Evolutionary conservation across 2,888 invertebrate species (phyloP).

Genomic region (Fragum whitleyi): DNA sequence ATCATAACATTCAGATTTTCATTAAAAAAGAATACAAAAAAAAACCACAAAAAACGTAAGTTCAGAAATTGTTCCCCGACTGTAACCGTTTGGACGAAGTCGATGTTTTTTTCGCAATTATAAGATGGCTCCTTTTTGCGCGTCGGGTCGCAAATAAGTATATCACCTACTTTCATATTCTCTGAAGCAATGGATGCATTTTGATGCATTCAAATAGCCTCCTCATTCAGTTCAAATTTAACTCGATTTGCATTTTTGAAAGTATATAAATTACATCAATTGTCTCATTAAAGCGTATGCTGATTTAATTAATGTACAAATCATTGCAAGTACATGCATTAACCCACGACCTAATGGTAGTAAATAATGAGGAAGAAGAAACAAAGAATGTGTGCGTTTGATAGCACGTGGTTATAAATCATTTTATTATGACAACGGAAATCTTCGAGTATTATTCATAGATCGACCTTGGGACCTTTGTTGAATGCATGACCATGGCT

Average conservation of each 20-base stretch:
- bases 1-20: no score
- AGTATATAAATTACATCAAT: conserved; percentile 17
- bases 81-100: no score
- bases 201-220: not conserved
- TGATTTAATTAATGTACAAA: conserved; percentile 27
- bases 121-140: no score
- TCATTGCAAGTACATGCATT: conserved; percentile 10
- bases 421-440: not conserved
- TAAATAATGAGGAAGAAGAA: conserved; percentile 6
- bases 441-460: not conserved
- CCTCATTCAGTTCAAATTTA: not conserved
- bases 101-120: no score
- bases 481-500: no score
- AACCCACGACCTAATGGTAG: not conserved
- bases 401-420: not conserved
- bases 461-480: not conserved
- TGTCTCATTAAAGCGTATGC: conserved; percentile 9
- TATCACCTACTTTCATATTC: not conserved
- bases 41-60: no score
- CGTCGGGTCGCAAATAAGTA: no score
- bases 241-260: conserved; percentile 22
- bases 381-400: conserved; percentile 16
- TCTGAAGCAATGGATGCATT: not conserved
- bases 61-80: no score
- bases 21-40: no score